A percentile compares a stretch with the other conserved stretches of the same genome.
Conservation (phyloP, 2,113 vertebrate genomes). For the Rhizomys pruinosus region DNA sequence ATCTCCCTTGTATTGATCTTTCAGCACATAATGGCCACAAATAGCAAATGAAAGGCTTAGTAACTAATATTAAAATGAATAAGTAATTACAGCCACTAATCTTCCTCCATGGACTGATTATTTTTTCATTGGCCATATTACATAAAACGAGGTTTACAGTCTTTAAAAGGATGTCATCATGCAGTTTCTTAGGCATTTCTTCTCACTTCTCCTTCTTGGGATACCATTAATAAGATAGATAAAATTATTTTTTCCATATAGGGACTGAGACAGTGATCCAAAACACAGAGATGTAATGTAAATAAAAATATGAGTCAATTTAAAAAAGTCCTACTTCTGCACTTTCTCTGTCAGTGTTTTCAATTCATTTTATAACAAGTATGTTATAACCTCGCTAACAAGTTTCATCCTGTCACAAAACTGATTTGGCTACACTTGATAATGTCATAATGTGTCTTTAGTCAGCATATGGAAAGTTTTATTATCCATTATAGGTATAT, state of each 20-base stretch:
- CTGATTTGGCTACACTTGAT: neutral
- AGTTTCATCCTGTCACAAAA: slow-evolving; percentile 11
- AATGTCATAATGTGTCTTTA: neutral
- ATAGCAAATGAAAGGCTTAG: slow-evolving; percentile 84
- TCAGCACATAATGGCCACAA: slow-evolving; percentile 84
- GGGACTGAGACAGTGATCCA: neutral
- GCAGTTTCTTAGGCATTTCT: slow-evolving; percentile 67
- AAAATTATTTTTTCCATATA: neutral
- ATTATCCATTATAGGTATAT: neutral
- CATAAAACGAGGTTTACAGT: slow-evolving; percentile 84
- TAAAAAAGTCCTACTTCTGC: slow-evolving; percentile 29
- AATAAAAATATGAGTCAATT: neutral
- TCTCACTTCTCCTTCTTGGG: slow-evolving; percentile 27
- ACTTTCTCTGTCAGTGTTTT: slow-evolving; percentile 25
- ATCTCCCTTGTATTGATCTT: slow-evolving; percentile 86
- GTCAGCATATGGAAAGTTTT: neutral
- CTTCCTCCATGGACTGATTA: slow-evolving; percentile 83
- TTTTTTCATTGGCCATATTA: slow-evolving; percentile 86
- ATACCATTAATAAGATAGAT: slow-evolving; percentile 4
- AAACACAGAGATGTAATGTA: neutral
- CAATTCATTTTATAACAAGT: neutral
- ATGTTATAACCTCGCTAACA: neutral
- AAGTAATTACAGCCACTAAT: slow-evolving; percentile 88
- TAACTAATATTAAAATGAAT: slow-evolving; percentile 88
- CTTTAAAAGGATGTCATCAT: slow-evolving; percentile 83